Conservation (phyloP, 1,140 invertebrate species). For the Sinella curviseta region DNA sequence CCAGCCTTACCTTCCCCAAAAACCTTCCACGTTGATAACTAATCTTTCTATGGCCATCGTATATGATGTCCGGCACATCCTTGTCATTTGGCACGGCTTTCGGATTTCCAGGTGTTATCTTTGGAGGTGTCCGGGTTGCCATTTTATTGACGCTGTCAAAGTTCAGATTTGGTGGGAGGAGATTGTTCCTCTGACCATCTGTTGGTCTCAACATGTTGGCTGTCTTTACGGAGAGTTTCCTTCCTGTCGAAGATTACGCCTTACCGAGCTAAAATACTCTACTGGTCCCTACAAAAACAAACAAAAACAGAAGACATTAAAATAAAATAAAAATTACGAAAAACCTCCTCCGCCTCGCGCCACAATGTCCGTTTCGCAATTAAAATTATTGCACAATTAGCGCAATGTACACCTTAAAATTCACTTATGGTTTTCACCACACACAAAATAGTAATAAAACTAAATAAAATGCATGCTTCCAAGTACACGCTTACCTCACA, state of each 20-base stretch:
- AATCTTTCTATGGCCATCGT: constrained; percentile 58
- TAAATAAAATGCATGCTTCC: too few relatives aligned
- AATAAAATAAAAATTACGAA: too few relatives aligned
- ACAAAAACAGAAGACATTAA: too few relatives aligned
- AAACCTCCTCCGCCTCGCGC: too few relatives aligned
- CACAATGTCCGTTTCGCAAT: too few relatives aligned
- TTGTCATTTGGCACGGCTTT: constrained; percentile 1
- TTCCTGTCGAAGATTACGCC: background rate
- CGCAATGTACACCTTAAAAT: too few relatives aligned
- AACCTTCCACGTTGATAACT: constrained; percentile 61
- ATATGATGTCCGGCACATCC: constrained; percentile 59
- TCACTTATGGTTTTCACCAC: too few relatives aligned
- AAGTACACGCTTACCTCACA: too few relatives aligned
- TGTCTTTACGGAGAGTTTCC: background rate
- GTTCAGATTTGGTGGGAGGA: background rate
- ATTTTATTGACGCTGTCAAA: background rate
- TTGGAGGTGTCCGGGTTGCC: background rate
- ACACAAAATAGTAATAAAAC: too few relatives aligned
- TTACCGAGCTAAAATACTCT: too few relatives aligned
- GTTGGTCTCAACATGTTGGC: background rate
- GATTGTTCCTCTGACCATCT: background rate
- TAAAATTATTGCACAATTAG: too few relatives aligned
- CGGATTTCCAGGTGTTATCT: background rate
- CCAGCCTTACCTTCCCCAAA: constrained; percentile 62
- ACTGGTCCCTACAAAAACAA: too few relatives aligned